Evolutionary conservation across 2,113 vertebrate species (phyloP).

Genomic region (Typhlomys cinereus): DNA sequence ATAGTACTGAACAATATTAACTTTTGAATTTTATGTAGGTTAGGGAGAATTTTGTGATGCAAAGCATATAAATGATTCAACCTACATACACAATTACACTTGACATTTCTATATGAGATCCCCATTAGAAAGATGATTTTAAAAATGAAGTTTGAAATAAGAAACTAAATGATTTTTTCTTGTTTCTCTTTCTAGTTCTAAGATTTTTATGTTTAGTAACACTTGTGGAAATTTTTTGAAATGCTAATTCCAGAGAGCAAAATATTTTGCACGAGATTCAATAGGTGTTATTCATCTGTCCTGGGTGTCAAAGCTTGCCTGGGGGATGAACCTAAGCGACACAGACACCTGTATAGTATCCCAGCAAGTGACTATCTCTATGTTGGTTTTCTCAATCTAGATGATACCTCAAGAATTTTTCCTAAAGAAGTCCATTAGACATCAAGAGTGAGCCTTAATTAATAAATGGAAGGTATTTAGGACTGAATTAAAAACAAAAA

Average conservation of each 20-base stretch:
- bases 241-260: neutral
- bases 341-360: too few relatives aligned
- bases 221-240: neutral
- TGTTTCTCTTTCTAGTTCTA: neutral
- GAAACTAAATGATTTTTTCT: neutral
- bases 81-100: neutral
- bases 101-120: neutral
- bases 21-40: neutral
- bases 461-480: neutral
- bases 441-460: neutral
- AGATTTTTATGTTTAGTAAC: neutral
- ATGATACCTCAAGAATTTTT: neutral
- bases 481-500: neutral
- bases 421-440: neutral
- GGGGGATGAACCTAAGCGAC: neutral
- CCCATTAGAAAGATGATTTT: neutral
- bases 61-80: neutral
- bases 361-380: neutral
- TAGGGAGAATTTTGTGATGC: neutral
- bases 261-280: neutral
- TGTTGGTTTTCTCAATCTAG: neutral
- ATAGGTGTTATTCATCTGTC: neutral
- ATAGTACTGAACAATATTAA: neutral
- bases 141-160: neutral
- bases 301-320: neutral